phyloP scores from a whole-genome alignment of 2,888 invertebrate genomes.

The Sycophila texana region DNA sequence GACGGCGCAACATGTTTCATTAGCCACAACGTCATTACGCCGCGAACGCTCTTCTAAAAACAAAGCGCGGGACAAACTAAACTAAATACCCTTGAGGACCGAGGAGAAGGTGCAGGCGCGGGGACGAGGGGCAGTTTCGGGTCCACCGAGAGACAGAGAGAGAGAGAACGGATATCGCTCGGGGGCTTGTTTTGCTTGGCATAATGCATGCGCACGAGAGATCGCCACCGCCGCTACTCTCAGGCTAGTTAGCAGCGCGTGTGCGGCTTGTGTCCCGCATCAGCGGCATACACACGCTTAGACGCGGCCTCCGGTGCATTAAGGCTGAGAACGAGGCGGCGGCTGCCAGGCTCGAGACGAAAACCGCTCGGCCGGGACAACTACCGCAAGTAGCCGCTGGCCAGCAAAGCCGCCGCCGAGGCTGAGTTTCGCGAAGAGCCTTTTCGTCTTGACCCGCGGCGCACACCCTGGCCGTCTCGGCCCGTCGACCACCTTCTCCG shows the following conservation, averaged over 20 bases:
- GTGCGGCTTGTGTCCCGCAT: too few relatives aligned
- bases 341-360: not conserved
- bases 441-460: too few relatives aligned
- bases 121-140: not conserved
- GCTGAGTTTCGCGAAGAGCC: not conserved
- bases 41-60: slow-evolving; percentile 20
- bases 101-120: not conserved
- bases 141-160: not conserved
- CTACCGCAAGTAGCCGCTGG: slow-evolving; percentile 26
- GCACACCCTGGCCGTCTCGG: too few relatives aligned
- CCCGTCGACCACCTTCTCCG: too few relatives aligned
- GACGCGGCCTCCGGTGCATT: not conserved
- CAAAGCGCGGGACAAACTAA: slow-evolving; percentile 29
- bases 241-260: slow-evolving; percentile 47
- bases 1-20: slow-evolving; percentile 9
- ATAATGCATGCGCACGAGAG: slow-evolving; percentile 17
- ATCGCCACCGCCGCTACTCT: slow-evolving; percentile 15
- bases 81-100: slow-evolving; percentile 49
- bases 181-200: slow-evolving; percentile 49
- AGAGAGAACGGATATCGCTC: slow-evolving; percentile 15
- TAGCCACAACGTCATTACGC: slow-evolving; percentile 27
- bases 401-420: not conserved
- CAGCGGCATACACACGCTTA: too few relatives aligned
- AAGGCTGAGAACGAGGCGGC: too few relatives aligned
- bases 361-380: slow-evolving; percentile 1